Conservation (phyloP, 2,888 invertebrate species). For the Patella caerulea region DNA sequence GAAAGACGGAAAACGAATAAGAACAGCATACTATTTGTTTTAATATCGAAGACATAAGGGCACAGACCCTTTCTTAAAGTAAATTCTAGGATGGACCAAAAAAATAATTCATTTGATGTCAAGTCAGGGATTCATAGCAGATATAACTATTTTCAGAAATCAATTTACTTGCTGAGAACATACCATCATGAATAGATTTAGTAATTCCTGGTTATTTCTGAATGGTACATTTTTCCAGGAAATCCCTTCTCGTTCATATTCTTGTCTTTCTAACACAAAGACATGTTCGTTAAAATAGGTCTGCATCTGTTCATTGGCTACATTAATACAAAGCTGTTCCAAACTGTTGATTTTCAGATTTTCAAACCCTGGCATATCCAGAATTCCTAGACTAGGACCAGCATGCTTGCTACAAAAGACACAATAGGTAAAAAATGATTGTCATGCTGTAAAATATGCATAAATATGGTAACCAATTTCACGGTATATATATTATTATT, state of each 20-base stretch:
- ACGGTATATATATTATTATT: too few relatives aligned
- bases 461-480: too few relatives aligned
- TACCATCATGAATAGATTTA: conserved; percentile 63
- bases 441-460: neutral
- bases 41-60: neutral
- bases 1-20: too few relatives aligned
- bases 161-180: neutral
- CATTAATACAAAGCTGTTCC: conserved; percentile 68
- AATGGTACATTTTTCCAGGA: conserved; percentile 57
- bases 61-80: neutral
- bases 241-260: conserved; percentile 62
- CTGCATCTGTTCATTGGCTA: conserved; percentile 69
- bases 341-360: conserved; percentile 63
- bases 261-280: conserved; percentile 61
- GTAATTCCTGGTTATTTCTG: conserved; percentile 57
- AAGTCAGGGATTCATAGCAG: too few relatives aligned
- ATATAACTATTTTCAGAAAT: too few relatives aligned
- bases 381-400: conserved; percentile 50
- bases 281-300: conserved; percentile 68
- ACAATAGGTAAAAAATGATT: neutral
- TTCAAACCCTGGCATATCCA: conserved; percentile 69
- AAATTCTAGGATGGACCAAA: too few relatives aligned
- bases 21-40: neutral
- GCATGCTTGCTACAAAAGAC: conserved; percentile 12
- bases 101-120: too few relatives aligned